Evolutionary conservation across 2,113 vertebrate genomes (phyloP).

Genomic region (Capricornis sumatraensis): DNA sequence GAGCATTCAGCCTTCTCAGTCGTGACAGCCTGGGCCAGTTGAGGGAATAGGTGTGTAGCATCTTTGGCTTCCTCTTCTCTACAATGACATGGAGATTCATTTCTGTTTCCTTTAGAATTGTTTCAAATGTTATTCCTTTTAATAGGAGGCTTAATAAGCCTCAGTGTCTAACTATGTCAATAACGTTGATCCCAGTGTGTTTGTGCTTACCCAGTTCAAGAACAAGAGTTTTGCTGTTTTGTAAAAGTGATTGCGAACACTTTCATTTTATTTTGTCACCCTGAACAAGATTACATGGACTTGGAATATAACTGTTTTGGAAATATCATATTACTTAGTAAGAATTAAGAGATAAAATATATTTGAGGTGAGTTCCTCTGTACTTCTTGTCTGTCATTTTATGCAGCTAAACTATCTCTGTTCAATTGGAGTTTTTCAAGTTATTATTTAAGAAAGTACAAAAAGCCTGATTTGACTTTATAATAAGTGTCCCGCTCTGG

Average conservation of each 20-base stretch:
- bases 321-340: background rate
- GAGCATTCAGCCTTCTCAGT: background rate
- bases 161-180: background rate
- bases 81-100: background rate
- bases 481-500: background rate
- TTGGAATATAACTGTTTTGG: background rate
- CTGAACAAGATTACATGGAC: background rate
- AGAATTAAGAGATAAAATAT: background rate
- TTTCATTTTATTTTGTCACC: background rate
- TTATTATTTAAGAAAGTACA: background rate
- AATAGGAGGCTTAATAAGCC: background rate
- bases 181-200: background rate
- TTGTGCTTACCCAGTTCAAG: background rate
- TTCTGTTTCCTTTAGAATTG: background rate
- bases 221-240: no score
- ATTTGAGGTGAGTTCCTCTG: background rate
- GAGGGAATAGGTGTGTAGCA: no score
- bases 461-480: background rate
- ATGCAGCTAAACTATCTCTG: background rate
- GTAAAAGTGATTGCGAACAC: background rate
- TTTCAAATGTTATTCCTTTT: background rate
- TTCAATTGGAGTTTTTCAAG: background rate
- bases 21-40: background rate
- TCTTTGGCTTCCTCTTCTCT: background rate
- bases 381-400: background rate